Conservation (phyloP, 2,797 vertebrate species). For the Poecile montanus region DNA sequence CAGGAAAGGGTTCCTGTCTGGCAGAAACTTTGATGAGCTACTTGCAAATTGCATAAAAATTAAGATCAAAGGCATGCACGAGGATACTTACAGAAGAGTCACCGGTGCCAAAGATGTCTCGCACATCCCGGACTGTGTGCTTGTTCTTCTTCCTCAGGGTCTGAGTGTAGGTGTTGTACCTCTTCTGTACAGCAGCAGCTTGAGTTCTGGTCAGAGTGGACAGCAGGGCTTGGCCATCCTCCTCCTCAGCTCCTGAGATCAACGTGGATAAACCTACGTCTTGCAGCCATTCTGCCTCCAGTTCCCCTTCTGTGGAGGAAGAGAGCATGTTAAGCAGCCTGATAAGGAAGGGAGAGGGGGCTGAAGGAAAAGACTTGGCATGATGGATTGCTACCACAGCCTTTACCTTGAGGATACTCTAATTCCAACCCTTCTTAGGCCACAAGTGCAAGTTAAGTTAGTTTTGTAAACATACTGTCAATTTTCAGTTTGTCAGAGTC, state of each 20-base stretch:
- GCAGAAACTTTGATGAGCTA: background rate
- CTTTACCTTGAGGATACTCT: background rate
- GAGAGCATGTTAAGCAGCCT: background rate
- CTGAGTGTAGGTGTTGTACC: conserved; percentile 91
- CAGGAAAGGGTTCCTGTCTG: background rate
- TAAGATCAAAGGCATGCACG: background rate
- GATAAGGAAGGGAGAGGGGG: background rate
- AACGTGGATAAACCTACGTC: conserved; percentile 89
- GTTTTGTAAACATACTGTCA: background rate
- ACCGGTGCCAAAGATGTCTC: conserved; percentile 83
- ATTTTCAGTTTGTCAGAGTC: background rate
- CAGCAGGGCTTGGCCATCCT: conserved; percentile 86
- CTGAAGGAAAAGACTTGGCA: background rate
- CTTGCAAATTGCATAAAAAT: background rate
- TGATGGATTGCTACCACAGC: background rate
- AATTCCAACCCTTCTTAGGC: background rate
- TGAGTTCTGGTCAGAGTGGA: conserved; percentile 92
- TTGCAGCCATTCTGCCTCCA: conserved; percentile 93
- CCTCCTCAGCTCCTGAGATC: conserved; percentile 82
- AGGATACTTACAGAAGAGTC: conserved; percentile 78
- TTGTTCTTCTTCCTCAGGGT: conserved; percentile 89
- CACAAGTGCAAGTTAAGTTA: background rate
- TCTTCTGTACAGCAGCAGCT: conserved; percentile 87
- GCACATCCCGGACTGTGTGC: conserved; percentile 86
- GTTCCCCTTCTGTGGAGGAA: conserved; percentile 85